A percentile compares a stretch with the other conserved stretches of the same genome.
Evolutionary conservation across 2,113 vertebrate genomes (phyloP).

Genomic region (Caranx ignobilis): DNA sequence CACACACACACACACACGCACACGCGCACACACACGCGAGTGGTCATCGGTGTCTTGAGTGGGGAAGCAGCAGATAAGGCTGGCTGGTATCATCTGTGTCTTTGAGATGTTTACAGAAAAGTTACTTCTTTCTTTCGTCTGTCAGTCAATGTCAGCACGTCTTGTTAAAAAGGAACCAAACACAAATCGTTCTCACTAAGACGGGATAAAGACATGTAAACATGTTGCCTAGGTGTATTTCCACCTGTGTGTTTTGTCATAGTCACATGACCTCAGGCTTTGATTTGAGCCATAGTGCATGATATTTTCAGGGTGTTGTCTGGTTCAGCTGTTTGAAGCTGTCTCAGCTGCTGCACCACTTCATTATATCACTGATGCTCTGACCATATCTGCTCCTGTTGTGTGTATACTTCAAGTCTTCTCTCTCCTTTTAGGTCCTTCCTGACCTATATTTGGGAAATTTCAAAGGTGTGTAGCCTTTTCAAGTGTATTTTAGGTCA

Average conservation of each 20-base stretch:
- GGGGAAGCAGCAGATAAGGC: background rate
- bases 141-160: no score
- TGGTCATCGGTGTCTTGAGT: background rate
- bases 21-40: conserved; percentile 6
- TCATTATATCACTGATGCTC: conserved; percentile 11
- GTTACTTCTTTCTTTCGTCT: background rate
- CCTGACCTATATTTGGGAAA: conserved; percentile 95
- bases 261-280: background rate
- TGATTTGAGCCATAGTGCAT: background rate
- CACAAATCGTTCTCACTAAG: background rate
- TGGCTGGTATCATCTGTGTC: background rate
- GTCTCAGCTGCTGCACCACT: conserved; percentile 16
- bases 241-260: background rate
- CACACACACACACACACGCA: background rate
- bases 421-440: conserved; percentile 86
- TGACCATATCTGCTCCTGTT: background rate
- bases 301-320: conserved; percentile 9
- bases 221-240: background rate
- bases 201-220: background rate
- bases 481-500: background rate
- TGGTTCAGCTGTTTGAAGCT: conserved; percentile 1
- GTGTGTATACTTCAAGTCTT: background rate
- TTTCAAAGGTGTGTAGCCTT: conserved; percentile 90
- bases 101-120: background rate
- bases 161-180: no score